phyloP scores from a whole-genome alignment of 2,888 invertebrate genomes.

The Drosophila ochracea region DNA sequence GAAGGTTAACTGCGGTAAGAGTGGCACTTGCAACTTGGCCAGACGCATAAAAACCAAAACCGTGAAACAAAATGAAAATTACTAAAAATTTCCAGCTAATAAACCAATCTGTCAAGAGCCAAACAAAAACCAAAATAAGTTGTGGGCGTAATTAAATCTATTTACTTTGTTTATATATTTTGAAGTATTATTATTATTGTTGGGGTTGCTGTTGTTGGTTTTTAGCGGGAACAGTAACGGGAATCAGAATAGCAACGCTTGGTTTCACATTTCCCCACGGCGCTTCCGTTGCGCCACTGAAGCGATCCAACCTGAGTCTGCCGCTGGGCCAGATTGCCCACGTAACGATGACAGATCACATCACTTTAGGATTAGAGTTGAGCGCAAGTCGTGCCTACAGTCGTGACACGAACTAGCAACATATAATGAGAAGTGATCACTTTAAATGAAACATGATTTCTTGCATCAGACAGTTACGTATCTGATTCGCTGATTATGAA shows the following conservation, averaged over 20 bases:
- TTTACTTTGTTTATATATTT: conserved; percentile 49
- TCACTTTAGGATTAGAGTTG: conserved; percentile 8
- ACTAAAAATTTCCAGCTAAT: conserved; percentile 70
- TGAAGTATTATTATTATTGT: conserved; percentile 12
- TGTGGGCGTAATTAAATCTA: conserved; percentile 54
- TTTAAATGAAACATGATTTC: not conserved
- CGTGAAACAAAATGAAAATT: conserved; percentile 63
- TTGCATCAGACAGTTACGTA: not conserved
- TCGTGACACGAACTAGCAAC: conserved; percentile 25
- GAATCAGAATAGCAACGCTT: conserved; percentile 68
- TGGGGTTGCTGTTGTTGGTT: conserved; percentile 17
- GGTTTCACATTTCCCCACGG: conserved; percentile 78
- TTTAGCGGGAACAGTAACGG: conserved; percentile 33
- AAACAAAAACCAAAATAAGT: conserved; percentile 42
- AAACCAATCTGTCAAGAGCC: conserved; percentile 58
- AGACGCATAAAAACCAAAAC: conserved; percentile 43
- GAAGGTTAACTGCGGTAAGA: conserved; percentile 20
- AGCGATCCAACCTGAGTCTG: conserved; percentile 43
- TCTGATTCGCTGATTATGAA: not conserved
- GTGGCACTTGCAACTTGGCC: not conserved
- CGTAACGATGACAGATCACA: conserved; percentile 26
- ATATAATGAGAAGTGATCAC: not conserved
- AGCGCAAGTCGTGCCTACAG: conserved; percentile 19
- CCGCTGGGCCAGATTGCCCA: conserved; percentile 22
- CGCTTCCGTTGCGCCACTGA: conserved; percentile 68